Evolutionary conservation across 2,797 vertebrate genomes (phyloP).

Genomic region (Myotis daubentonii): DNA sequence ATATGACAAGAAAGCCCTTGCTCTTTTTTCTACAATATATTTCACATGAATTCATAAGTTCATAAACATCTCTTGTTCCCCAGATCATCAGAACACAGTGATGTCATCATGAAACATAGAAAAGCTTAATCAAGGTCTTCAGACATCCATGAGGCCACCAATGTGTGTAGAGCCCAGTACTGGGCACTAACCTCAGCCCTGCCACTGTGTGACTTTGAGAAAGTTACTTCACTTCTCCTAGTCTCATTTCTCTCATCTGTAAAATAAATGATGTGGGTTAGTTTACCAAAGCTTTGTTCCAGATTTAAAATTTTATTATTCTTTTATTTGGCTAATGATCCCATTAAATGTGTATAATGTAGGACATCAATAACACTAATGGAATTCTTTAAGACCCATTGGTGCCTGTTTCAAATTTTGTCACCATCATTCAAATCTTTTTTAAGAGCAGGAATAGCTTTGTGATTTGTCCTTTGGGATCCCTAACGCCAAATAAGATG

Average conservation of each 20-base stretch:
- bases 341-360: conserved; percentile 61
- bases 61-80: background rate
- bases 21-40: background rate
- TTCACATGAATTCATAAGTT: background rate
- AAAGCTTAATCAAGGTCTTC: background rate
- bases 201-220: background rate
- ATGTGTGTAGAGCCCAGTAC: background rate
- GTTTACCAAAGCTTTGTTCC: conserved; percentile 54
- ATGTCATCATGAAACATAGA: background rate
- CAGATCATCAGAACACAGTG: background rate
- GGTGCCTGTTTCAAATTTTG: background rate
- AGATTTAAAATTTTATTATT: conserved; percentile 61
- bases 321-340: conserved; percentile 65
- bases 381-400: conserved; percentile 42
- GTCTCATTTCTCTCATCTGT: conserved; percentile 32
- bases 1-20: background rate
- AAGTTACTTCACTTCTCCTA: background rate
- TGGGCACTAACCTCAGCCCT: background rate
- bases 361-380: conserved; percentile 62
- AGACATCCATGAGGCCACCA: too few relatives aligned
- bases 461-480: background rate
- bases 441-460: conserved; percentile 44
- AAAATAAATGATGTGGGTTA: conserved; percentile 18
- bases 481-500: background rate
- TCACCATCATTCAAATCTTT: conserved; percentile 22